Conservation (phyloP, 1,140 invertebrate species). For the Heliconius congener region DNA sequence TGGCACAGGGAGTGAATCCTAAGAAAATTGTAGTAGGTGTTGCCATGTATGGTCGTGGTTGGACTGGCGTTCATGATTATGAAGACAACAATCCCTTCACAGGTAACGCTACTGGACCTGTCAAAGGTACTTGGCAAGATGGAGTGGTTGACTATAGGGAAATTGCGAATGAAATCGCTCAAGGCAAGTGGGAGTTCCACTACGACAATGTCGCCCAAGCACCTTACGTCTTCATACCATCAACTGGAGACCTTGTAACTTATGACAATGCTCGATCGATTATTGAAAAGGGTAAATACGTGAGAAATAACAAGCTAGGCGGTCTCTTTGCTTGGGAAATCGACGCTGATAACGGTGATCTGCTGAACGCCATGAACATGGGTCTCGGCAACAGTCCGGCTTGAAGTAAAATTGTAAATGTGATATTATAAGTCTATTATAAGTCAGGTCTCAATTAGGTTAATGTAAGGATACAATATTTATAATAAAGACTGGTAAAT, state of each 20-base stretch:
- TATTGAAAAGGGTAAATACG: constrained; percentile 74
- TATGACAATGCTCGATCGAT: constrained; percentile 72
- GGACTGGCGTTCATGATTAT: constrained; percentile 71
- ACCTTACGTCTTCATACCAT: constrained; percentile 67
- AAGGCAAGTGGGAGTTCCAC: constrained; percentile 70
- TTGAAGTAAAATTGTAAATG: constrained; percentile 44
- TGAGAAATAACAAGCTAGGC: constrained; percentile 71
- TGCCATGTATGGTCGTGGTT: constrained; percentile 74
- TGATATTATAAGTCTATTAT: constrained; percentile 60
- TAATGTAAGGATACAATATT: constrained; percentile 45
- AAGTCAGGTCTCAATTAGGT: constrained; percentile 56
- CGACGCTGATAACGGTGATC: constrained; percentile 72
- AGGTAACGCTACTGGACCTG: constrained; percentile 66
- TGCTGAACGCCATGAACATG: constrained; percentile 76
- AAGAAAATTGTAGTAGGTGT: constrained; percentile 76
- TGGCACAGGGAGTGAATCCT: constrained; percentile 71
- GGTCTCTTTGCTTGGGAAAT: constrained; percentile 76
- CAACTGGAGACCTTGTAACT: constrained; percentile 69
- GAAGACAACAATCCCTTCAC: constrained; percentile 67
- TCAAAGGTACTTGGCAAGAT: constrained; percentile 75
- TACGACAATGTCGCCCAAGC: constrained; percentile 73
- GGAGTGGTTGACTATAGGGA: constrained; percentile 75
- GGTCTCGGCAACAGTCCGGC: constrained; percentile 69
- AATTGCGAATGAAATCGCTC: constrained; percentile 69
- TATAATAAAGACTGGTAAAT: constrained; percentile 51